Evolutionary conservation across 2,113 vertebrate genomes (phyloP).

Genomic region (Podiceps cristatus): DNA sequence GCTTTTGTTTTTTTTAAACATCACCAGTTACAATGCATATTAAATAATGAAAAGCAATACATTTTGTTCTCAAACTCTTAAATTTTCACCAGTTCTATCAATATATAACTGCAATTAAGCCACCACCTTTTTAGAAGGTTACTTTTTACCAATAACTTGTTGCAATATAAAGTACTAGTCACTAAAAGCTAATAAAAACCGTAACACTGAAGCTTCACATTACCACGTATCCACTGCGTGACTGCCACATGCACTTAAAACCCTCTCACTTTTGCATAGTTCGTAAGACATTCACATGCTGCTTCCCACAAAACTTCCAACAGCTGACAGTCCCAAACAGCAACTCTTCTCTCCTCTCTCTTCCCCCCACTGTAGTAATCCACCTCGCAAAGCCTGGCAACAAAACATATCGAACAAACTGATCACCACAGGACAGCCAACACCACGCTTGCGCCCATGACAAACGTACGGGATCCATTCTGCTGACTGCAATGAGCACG

Average conservation of each 20-base stretch:
- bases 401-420: not conserved
- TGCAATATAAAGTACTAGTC: not conserved
- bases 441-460: rapidly evolving
- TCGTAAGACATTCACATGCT: not conserved
- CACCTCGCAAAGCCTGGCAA: not conserved
- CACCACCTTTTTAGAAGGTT: not conserved
- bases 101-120: not conserved
- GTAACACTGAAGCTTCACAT: not conserved
- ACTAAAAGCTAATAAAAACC: not conserved
- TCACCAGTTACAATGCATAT: not conserved
- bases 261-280: not conserved
- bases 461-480: not conserved
- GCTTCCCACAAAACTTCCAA: not conserved
- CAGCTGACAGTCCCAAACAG: not conserved
- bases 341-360: not conserved
- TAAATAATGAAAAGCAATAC: not conserved
- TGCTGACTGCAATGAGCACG: rapidly evolving
- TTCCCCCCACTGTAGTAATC: not conserved
- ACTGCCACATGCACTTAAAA: rapidly evolving
- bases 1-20: not conserved
- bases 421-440: not conserved
- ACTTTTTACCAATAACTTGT: not conserved
- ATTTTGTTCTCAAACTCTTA: not conserved
- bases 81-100: not conserved
- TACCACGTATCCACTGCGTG: not conserved